Conservation (phyloP, 2,888 invertebrate species). For the Conomelus anceps region DNA sequence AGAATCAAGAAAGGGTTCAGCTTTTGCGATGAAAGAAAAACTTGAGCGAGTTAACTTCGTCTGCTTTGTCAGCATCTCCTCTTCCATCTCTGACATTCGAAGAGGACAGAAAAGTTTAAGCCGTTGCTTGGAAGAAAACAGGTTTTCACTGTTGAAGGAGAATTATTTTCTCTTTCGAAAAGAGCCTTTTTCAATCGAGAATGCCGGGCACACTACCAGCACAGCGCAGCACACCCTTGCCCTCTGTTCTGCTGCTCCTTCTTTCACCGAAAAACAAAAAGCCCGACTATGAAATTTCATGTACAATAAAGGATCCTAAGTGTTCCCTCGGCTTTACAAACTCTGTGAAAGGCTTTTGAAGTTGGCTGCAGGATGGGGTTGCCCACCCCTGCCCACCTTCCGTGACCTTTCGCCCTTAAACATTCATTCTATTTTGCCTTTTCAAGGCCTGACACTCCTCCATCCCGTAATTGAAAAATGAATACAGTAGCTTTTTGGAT, state of each 20-base stretch:
- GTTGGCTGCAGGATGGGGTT: slow-evolving; percentile 5
- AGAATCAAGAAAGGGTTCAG: background rate
- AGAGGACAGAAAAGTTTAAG: background rate
- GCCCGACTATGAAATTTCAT: slow-evolving; percentile 11
- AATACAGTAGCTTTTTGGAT: slow-evolving; percentile 27
- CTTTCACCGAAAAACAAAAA: slow-evolving; percentile 1
- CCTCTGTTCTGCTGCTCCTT: background rate
- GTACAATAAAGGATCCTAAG: slow-evolving; percentile 13
- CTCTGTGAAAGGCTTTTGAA: slow-evolving; percentile 5
- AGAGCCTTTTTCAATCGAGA: background rate
- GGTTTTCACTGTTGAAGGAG: background rate
- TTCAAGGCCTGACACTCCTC: slow-evolving; percentile 20
- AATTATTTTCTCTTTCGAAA: background rate
- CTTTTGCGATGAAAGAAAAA: background rate
- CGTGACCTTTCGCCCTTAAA: slow-evolving; percentile 2
- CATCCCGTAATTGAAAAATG: slow-evolving; percentile 26
- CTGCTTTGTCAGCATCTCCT: background rate
- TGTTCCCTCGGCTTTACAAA: slow-evolving; percentile 16
- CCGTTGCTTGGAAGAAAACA: background rate
- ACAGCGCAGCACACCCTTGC: background rate
- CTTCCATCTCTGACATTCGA: background rate
- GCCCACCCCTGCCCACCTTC: slow-evolving; percentile 13
- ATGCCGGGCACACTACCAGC: no score
- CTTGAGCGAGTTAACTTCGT: background rate
- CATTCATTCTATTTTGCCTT: slow-evolving; percentile 19